phyloP scores from a whole-genome alignment of 2,797 vertebrate genomes.

The Propithecus perrieri region DNA sequence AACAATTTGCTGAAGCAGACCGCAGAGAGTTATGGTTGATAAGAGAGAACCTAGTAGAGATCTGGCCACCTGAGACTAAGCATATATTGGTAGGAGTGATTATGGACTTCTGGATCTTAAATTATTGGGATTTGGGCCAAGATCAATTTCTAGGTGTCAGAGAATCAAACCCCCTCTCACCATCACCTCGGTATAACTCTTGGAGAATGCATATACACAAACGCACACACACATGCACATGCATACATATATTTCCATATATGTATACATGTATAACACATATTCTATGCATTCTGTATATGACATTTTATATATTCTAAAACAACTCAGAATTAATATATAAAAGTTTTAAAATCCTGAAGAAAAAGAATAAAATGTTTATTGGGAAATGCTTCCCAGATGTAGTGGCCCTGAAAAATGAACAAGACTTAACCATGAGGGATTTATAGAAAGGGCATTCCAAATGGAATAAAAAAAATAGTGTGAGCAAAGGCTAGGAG shows the following conservation, averaged over 20 bases:
- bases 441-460: not conserved
- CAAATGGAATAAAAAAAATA: not conserved
- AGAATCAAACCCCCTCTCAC: not conserved
- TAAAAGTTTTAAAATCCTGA: not conserved
- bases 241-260: not conserved
- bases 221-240: no score
- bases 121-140: not conserved
- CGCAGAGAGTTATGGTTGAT: not conserved
- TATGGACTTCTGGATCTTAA: not conserved
- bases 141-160: not conserved
- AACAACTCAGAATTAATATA: not conserved
- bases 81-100: not conserved
- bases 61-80: not conserved
- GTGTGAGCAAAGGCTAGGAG: not conserved
- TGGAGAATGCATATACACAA: not conserved
- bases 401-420: not conserved
- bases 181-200: not conserved
- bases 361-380: not conserved
- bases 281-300: not conserved
- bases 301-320: not conserved
- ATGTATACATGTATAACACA: not conserved
- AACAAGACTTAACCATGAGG: not conserved
- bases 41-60: not conserved
- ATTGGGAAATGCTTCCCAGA: not conserved
- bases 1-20: not conserved